phyloP scores from a whole-genome alignment of 2,113 vertebrate species.

The Paramormyrops kingsleyae region DNA sequence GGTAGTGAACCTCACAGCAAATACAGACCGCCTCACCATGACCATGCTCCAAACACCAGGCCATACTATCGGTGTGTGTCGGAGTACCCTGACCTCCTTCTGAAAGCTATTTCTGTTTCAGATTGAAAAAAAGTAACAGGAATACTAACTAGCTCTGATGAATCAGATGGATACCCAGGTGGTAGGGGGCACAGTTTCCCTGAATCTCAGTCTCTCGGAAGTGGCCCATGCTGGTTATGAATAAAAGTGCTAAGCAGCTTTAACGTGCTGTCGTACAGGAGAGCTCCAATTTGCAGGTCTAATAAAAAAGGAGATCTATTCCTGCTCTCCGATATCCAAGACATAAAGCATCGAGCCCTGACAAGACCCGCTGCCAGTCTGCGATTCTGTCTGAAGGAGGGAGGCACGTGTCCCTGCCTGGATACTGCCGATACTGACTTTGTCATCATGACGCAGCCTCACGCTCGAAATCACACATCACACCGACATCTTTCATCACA shows the following conservation, averaged over 20 bases:
- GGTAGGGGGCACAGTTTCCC: background rate
- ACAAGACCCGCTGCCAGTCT: background rate
- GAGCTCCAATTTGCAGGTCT: background rate
- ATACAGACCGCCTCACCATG: background rate
- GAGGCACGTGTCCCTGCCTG: background rate
- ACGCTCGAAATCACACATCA: background rate
- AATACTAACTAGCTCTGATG: background rate
- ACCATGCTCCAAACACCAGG: background rate
- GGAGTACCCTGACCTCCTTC: background rate
- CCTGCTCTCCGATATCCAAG: background rate
- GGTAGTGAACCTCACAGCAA: background rate
- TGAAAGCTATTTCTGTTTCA: background rate
- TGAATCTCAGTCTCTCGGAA: background rate
- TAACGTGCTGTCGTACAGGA: background rate
- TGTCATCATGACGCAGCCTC: background rate
- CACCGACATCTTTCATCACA: background rate
- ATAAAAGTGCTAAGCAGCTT: background rate
- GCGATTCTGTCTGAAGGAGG: background rate
- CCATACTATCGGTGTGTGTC: background rate
- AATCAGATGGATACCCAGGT: background rate
- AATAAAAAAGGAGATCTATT: background rate
- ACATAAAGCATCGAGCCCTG: background rate
- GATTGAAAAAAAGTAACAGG: background rate
- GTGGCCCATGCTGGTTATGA: background rate
- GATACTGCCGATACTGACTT: background rate